Evolutionary conservation across 2,888 invertebrate species (phyloP).

Genomic region (Meghimatium bilineatum): DNA sequence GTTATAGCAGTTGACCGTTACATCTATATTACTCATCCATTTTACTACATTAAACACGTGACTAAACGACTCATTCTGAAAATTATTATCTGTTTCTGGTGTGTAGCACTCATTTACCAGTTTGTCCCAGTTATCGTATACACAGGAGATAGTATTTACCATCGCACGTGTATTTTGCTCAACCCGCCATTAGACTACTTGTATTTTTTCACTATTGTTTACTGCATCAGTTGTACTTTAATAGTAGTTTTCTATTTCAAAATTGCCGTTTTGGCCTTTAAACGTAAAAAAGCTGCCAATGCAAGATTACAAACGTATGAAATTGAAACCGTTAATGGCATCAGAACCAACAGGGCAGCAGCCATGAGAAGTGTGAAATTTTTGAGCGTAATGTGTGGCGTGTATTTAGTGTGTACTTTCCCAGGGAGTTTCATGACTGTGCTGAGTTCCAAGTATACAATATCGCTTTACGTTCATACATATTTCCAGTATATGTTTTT

Average conservation of each 20-base stretch:
- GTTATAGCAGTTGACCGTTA: neutral
- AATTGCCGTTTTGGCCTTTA: neutral
- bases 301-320: neutral
- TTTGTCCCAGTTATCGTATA: neutral
- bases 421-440: too few species aligned
- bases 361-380: too few species aligned
- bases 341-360: too few species aligned
- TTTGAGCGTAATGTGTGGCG: too few species aligned
- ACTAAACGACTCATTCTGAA: neutral
- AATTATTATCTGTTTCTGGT: slow-evolving; percentile 3
- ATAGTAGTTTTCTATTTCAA: neutral
- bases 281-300: neutral
- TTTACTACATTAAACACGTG: slow-evolving; percentile 5
- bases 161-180: neutral
- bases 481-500: too few species aligned
- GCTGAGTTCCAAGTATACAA: too few species aligned
- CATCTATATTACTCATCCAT: neutral
- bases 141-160: neutral
- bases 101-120: neutral
- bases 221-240: neutral
- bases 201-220: too few species aligned
- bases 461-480: too few species aligned
- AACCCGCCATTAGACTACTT: neutral
- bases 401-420: too few species aligned
- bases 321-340: too few species aligned